Evolutionary conservation across 2,797 vertebrate genomes (phyloP), one percentile per base, ranked within the genome.

Genomic region (Poecilia wingei): DNA sequence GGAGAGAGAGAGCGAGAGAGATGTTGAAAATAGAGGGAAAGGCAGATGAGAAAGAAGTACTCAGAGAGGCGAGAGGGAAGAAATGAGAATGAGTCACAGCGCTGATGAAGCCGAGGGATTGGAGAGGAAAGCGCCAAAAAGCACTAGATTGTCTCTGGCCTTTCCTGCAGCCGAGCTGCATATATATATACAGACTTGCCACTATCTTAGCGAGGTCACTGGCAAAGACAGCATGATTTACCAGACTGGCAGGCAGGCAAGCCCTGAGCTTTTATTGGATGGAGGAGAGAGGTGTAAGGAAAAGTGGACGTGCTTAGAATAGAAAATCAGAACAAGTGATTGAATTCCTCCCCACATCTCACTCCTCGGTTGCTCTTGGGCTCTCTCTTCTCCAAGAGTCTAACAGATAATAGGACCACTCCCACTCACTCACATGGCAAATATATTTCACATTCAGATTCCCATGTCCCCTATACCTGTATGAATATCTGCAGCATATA

Each of bases 141-240:
- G 87, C 87, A 88, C 83, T 76, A 88, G 82, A 92, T 92, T 89
- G 88, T 89, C 83, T 89, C 84, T 90, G 82, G 84, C 85, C 87
- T 88, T 84, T 90, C 82, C 86, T 89, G 84, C 84, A 91, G 83
- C 86, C 81, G 41, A 84, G 82, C 81, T 87, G 83, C 78, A 55
- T 55, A n/a, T 12, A 55, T n/a, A 59, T 55, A 76, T 41, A 68
- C 57, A 64, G 45, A 84, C 83, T 83, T 87, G 89, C 85, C 90
- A 87, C 91, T 91, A 87, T 89, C 87, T 91, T 84, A 83, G 90
- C 69, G 89, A 93, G 93, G 91, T 94, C 91, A 93, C 88, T 84
- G 87, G 89, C 89, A 91, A 91, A 94, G 93, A 91, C 91, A 6
- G 86, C 84, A 81, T 94, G 93, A 94, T 94, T 94, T 93, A 93